phyloP scores from a whole-genome alignment of 2,888 invertebrate genomes.

The Drosophila longiperda region DNA sequence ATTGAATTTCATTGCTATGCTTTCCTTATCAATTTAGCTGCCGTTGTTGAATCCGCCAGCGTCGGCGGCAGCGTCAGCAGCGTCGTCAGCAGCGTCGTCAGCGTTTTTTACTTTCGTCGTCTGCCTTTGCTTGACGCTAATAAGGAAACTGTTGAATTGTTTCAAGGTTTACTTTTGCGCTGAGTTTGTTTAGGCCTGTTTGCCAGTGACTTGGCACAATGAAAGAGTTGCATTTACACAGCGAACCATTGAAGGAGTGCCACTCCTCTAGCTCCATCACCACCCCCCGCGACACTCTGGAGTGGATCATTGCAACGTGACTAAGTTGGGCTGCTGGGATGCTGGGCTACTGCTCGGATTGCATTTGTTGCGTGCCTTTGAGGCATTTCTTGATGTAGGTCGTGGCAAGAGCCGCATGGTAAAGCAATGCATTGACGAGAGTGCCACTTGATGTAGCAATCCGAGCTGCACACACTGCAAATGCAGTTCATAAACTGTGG shows the following conservation, averaged over 20 bases:
- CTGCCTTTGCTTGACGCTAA: slow-evolving; percentile 56
- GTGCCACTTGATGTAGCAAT: slow-evolving; percentile 22
- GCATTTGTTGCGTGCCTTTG: slow-evolving; percentile 60
- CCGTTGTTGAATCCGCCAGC: not conserved
- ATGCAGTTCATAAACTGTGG: slow-evolving; percentile 69
- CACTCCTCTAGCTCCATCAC: not conserved
- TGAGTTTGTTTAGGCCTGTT: slow-evolving; percentile 74
- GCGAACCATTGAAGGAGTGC: slow-evolving; percentile 60
- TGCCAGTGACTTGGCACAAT: slow-evolving; percentile 66
- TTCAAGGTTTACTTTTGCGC: slow-evolving; percentile 73
- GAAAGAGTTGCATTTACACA: slow-evolving; percentile 73
- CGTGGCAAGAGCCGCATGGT: slow-evolving; percentile 45
- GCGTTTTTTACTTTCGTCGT: slow-evolving; percentile 14
- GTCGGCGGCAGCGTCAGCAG: not conserved
- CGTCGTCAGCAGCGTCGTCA: slow-evolving; percentile 17
- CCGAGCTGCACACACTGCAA: slow-evolving; percentile 29
- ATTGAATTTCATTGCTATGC: slow-evolving; percentile 73
- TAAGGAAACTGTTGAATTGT: slow-evolving; percentile 79
- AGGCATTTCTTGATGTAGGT: slow-evolving; percentile 74
- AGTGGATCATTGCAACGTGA: slow-evolving; percentile 70
- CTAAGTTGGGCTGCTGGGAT: slow-evolving; percentile 54
- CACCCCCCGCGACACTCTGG: slow-evolving; percentile 4
- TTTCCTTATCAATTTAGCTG: slow-evolving; percentile 59
- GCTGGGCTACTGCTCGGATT: slow-evolving; percentile 35
- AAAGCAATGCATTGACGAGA: slow-evolving; percentile 21